Base-by-base conservation (phyloP, 2,797 vertebrate genomes). In the Neosilurus mollespiculum region DNA sequence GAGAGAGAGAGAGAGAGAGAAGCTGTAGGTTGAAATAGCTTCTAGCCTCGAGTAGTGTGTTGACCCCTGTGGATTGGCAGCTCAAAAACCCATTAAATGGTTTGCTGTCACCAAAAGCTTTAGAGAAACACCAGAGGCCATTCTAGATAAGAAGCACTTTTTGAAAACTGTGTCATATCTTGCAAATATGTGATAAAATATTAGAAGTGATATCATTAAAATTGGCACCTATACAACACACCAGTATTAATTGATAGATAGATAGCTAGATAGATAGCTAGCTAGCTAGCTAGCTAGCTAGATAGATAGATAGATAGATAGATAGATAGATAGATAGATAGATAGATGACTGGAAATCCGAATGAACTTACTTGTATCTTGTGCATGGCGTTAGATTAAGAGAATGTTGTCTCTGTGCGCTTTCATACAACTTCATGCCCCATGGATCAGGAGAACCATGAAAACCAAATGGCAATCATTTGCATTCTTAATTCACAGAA, bases 21-120 rank as follows among this genome's bases (percentile, higher is more conserved):
- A 90, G 87, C 87, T 58, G 59, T 86, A 91, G 89, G 93, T 92
- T 93, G 89, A 90, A 93, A 91, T 91, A 88, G 87, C 90, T 92
- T 88, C 80, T 86, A 85, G 78, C 82, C 81, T 85, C 37, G 86
- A 81, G 88, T 92, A 87, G 92, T 83, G 75, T 90, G 90, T 88
- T 89, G 90, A 90, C 93, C 93, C 90, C 86, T 87, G 92, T 91
- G 92, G 90, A 93, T 91, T 91, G 92, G 89, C 91, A 92, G 91
- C 91, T 92, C 91, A 91, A 93, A 94, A 93, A 89, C 83, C 92
- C 92, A 93, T 94, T 93, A 92, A 93, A 94, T 93, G 87, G 93
- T 91, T 90, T 87, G 87, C 86, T 87, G 89, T 90, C 91, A 88
- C 93, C 92, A 87, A 91, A 78, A 92, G 93, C 92, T 86, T 89